Percentiles rank a stretch among this genome's conserved stretches.
Evolutionary conservation across 1,140 invertebrate species (phyloP).

Genomic region (Ephestia elutella): DNA sequence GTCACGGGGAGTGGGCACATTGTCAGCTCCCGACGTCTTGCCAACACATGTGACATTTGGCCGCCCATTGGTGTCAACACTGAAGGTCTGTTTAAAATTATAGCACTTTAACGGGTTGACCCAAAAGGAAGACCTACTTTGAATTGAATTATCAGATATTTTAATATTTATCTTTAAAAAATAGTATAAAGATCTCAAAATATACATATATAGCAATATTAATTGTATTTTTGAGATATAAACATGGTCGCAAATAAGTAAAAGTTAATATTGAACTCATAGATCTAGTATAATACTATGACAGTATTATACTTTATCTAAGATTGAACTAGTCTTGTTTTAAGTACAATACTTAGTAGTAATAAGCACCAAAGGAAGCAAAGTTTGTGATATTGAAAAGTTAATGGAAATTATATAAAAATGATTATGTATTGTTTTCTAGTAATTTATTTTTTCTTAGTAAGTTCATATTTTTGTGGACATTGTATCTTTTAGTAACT

Average conservation of each 20-base stretch:
- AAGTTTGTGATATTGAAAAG: conserved; percentile 45
- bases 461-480: too few relatives aligned
- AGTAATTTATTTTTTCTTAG: not conserved
- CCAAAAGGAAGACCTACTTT: not conserved
- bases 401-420: conserved; percentile 4
- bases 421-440: not conserved
- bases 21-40: conserved; percentile 33
- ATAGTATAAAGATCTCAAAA: not conserved
- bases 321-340: conserved; percentile 24
- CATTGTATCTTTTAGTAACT: too few relatives aligned
- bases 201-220: not conserved
- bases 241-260: not conserved
- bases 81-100: conserved; percentile 41
- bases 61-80: conserved; percentile 38
- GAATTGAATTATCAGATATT: conserved; percentile 10
- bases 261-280: conserved; percentile 14
- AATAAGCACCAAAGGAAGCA: conserved; percentile 43
- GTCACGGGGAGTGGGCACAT: conserved; percentile 34
- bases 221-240: not conserved
- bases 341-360: conserved; percentile 32
- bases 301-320: too few relatives aligned
- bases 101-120: conserved; percentile 1
- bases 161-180: conserved; percentile 9
- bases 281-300: too few relatives aligned
- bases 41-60: conserved; percentile 45